Conservation (phyloP, 2,113 vertebrate genomes). For the Sinocyclocheilus anshuiensis region DNA sequence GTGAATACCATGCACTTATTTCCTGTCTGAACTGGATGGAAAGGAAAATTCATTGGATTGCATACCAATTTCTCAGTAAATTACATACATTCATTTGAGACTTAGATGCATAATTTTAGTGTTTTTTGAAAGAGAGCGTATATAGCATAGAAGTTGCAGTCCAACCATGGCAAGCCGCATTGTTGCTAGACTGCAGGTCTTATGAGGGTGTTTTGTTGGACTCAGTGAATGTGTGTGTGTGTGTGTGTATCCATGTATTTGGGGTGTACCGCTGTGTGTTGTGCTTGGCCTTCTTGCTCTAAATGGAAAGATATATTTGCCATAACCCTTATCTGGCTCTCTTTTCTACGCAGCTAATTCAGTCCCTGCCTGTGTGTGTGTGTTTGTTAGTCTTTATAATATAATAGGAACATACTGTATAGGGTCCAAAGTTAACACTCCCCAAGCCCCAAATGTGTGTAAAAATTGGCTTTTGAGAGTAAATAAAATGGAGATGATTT, state of each 20-base stretch:
- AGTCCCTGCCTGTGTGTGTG: not conserved
- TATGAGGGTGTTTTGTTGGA: not conserved
- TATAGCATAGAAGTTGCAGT: not conserved
- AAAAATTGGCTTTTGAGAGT: not conserved
- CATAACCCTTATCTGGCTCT: not conserved
- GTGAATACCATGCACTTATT: not conserved
- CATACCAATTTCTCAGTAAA: constrained; percentile 10
- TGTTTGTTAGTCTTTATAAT: not conserved
- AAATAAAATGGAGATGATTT: not conserved
- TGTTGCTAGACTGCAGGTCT: not conserved
- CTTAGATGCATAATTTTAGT: not conserved
- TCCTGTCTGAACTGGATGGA: not conserved
- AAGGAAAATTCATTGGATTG: not conserved
- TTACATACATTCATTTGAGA: not conserved
- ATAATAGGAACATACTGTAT: not conserved
- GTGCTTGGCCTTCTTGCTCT: not conserved
- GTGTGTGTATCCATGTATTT: not conserved
- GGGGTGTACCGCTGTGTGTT: not conserved
- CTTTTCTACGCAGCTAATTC: not conserved
- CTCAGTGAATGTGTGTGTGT: not conserved
- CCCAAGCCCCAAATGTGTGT: not conserved
- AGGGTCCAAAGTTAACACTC: not conserved
- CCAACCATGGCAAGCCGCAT: not conserved
- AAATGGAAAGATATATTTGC: not conserved
- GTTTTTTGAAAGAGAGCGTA: not conserved